These are phyloP conservation scores for Drosophila neocordata DNA, from an alignment of 1,140 invertebrate species.

Conservation along the genomic window DNA sequence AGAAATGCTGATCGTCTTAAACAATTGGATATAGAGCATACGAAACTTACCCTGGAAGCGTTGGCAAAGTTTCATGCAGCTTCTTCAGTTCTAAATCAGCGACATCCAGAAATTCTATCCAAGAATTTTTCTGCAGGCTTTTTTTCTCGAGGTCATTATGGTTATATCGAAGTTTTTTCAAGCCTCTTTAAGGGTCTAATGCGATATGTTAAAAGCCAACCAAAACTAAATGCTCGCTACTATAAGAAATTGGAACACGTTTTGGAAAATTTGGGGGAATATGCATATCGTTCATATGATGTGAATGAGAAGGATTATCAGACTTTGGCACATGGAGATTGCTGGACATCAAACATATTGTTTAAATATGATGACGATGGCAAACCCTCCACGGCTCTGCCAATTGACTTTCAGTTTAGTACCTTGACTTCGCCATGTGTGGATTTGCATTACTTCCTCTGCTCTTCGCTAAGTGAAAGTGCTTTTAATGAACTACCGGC, in stretches of 20 bases:
- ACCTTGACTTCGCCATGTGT: constrained; percentile 48
- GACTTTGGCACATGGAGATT: constrained; percentile 86
- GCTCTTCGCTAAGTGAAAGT: constrained; percentile 53
- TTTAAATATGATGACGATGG: constrained; percentile 83
- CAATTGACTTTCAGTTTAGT: constrained; percentile 75
- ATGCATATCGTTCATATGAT: constrained; percentile 50
- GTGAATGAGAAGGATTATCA: constrained; percentile 83
- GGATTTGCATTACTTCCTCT: constrained; percentile 74
- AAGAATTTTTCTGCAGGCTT: constrained; percentile 38
- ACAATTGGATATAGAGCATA: constrained; percentile 83
- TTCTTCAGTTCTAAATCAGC: constrained; percentile 45
- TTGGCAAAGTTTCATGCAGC: constrained; percentile 84
- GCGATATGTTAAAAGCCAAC: constrained; percentile 39
- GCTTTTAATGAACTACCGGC: constrained; percentile 34
- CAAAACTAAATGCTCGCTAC: constrained; percentile 44
- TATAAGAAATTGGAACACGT: constrained; percentile 51
- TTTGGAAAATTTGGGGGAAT: constrained; percentile 48
- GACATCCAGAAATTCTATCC: constrained; percentile 32
- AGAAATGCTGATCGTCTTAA: constrained; percentile 84
- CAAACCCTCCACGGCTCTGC: constrained; percentile 81
- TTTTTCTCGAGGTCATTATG: constrained; percentile 32
- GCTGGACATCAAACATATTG: constrained; percentile 87
- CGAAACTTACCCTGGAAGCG: constrained; percentile 82
- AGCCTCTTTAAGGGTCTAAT: constrained; percentile 39
- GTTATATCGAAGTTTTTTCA: constrained; percentile 27